Percentiles rank a stretch among this genome's conserved stretches.
phyloP scores from a whole-genome alignment of 2,113 vertebrate species.

The Lipotes vexillifer region DNA sequence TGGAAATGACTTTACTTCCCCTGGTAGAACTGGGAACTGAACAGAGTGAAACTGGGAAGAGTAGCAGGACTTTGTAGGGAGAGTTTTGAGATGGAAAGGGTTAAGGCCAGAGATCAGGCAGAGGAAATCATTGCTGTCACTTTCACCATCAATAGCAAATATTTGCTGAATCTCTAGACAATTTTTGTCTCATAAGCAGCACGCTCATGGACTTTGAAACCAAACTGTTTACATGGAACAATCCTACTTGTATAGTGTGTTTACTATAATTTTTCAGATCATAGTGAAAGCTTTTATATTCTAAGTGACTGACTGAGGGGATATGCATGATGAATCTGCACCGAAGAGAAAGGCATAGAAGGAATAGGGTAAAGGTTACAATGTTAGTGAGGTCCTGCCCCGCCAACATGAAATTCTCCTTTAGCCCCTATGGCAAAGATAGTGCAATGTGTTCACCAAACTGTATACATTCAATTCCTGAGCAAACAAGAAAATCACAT shows the following conservation, averaged over 20 bases:
- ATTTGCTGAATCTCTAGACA: neutral
- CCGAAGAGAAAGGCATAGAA: neutral
- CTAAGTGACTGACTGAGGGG: neutral
- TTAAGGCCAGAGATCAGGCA: neutral
- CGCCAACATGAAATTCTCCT: neutral
- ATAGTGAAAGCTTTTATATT: neutral
- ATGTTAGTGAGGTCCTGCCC: neutral
- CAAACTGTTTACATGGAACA: neutral
- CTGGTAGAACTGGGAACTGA: neutral
- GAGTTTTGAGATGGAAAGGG: neutral
- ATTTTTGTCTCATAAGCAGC: neutral
- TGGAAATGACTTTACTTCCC: neutral
- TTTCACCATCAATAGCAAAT: neutral
- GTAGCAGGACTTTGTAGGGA: neutral
- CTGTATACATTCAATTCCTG: neutral
- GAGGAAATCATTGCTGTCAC: neutral
- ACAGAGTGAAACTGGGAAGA: neutral
- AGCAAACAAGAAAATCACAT: neutral
- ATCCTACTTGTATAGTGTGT: neutral
- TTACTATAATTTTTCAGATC: neutral
- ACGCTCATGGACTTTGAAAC: neutral
- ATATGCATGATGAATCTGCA: too few species aligned
- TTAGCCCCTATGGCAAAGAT: neutral
- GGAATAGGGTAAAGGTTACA: neutral
- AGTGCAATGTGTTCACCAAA: neutral